Evolutionary conservation across 1,140 invertebrate species (phyloP).

Genomic region (Luehdorfia chinensis): DNA sequence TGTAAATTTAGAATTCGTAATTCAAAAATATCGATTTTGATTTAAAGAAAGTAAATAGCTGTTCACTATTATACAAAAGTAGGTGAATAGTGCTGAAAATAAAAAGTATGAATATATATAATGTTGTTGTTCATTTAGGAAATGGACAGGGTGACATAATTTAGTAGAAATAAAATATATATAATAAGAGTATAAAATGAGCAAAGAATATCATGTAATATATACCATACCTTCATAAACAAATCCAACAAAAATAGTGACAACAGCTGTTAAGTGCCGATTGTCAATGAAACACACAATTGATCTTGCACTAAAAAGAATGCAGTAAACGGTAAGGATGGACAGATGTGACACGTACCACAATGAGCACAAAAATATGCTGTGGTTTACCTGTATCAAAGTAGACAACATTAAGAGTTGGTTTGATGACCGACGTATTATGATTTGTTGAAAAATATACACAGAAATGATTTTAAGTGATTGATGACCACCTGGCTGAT

Average conservation of each 20-base stretch:
- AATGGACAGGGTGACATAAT: constrained; percentile 2
- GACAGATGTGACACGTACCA: constrained; percentile 41
- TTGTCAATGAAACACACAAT: constrained; percentile 22
- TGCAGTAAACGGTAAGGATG: constrained; percentile 30
- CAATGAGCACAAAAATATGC: constrained; percentile 26
- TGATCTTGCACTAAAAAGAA: constrained; percentile 24
- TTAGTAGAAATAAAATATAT: no score
- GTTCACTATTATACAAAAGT: constrained; percentile 34
- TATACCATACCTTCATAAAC: constrained; percentile 38
- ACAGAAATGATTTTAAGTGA: no score
- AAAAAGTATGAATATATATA: background rate
- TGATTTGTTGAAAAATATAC: no score
- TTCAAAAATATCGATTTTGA: constrained; percentile 18
- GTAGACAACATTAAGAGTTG: background rate
- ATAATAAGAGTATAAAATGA: no score
- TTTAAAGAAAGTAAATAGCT: constrained; percentile 30
- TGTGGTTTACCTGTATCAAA: constrained; percentile 22
- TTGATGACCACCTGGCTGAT: no score
- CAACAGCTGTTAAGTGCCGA: constrained; percentile 11
- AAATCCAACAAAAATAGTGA: constrained; percentile 22
- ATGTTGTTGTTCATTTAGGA: background rate
- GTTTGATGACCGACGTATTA: no score
- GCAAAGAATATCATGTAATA: no score
- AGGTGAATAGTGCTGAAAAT: constrained; percentile 36
- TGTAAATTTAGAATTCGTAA: no score